Percentiles rank a stretch among this genome's conserved stretches.
These are phyloP conservation scores for Callorhinus ursinus DNA, from an alignment of 2,113 vertebrate species.

Conservation along the genomic window DNA sequence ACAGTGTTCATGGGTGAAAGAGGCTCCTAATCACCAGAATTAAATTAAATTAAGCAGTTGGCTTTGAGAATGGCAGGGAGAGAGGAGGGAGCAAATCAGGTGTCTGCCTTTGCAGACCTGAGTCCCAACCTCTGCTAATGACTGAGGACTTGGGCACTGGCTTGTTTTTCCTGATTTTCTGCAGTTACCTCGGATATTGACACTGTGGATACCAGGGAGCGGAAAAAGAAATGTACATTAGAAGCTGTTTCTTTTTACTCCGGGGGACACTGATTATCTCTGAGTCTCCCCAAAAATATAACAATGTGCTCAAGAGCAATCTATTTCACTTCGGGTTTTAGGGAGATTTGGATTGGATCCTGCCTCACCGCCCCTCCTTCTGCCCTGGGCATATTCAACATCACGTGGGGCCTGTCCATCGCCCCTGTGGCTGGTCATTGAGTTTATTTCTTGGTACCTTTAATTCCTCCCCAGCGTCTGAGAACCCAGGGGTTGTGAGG, in stretches of 20 bases:
- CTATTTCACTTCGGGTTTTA: not conserved
- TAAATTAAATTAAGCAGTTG: not conserved
- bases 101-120: not conserved
- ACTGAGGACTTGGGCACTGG: not conserved
- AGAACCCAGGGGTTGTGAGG: constrained; percentile 56
- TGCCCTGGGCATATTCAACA: not conserved
- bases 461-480: not conserved
- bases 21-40: not conserved
- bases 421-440: not conserved
- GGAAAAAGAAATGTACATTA: not conserved
- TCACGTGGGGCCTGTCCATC: not conserved
- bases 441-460: constrained; percentile 26
- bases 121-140: not conserved
- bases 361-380: no score
- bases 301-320: not conserved
- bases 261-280: not conserved
- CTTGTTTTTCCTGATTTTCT: not conserved
- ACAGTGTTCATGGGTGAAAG: not conserved
- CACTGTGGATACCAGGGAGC: not conserved
- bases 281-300: not conserved
- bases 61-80: not conserved
- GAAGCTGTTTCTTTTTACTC: not conserved
- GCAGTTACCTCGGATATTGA: not conserved
- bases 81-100: not conserved
- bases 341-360: not conserved